These are phyloP conservation scores for Cyprinella venusta DNA, from an alignment of 2,797 vertebrate genomes.

Conservation along the genomic window DNA sequence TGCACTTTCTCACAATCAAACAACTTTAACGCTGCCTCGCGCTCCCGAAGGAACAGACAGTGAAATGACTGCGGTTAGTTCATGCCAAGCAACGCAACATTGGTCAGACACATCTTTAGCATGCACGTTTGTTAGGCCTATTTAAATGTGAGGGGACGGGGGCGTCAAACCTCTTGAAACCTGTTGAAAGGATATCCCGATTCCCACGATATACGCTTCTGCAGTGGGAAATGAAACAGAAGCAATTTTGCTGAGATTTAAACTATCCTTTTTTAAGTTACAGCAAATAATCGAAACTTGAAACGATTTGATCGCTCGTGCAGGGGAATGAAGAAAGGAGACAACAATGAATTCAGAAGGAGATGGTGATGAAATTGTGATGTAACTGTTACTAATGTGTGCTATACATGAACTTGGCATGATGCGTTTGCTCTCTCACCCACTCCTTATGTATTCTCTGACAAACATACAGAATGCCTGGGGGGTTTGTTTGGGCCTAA, in stretches of 20 bases:
- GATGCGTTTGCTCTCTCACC: conserved; percentile 65
- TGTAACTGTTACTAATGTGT: conserved; percentile 83
- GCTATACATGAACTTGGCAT: conserved; percentile 83
- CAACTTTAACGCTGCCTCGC: conserved; percentile 65
- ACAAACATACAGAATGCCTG: conserved; percentile 32
- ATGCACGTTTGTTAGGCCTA: conserved; percentile 36
- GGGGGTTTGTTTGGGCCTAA: not conserved
- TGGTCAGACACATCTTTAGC: conserved; percentile 43
- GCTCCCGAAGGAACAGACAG: conserved; percentile 65
- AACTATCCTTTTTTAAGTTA: conserved; percentile 24
- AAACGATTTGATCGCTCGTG: conserved; percentile 76
- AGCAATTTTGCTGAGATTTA: conserved; percentile 45
- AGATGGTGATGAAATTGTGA: conserved; percentile 86
- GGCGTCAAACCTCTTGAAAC: conserved; percentile 15
- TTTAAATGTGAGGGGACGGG: conserved; percentile 17
- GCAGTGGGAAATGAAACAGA: conserved; percentile 32
- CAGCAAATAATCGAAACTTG: conserved; percentile 68
- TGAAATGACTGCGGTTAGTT: conserved; percentile 57
- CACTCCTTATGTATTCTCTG: conserved; percentile 67
- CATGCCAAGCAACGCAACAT: conserved; percentile 32
- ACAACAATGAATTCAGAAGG: conserved; percentile 82
- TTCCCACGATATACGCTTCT: conserved; percentile 20
- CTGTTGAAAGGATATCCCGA: conserved; percentile 34
- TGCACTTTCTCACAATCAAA: conserved; percentile 65
- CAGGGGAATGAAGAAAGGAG: conserved; percentile 72